Evolutionary conservation across 2,113 vertebrate species (phyloP).

Genomic region (Rhineura floridana): DNA sequence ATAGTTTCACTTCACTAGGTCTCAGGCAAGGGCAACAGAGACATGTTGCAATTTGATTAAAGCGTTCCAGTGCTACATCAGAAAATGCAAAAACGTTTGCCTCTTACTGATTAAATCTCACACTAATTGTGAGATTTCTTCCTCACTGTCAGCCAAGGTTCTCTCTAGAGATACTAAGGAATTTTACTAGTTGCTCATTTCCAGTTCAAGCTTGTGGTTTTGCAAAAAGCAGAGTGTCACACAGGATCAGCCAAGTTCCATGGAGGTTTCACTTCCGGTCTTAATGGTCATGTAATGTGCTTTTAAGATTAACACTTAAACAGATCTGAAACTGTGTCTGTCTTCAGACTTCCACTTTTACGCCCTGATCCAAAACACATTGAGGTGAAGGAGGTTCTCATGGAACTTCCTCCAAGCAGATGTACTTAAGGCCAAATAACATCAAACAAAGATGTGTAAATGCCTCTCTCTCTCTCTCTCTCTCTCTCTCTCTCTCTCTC

Average conservation of each 20-base stretch:
- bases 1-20: neutral
- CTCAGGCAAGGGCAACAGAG: neutral
- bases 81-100: neutral
- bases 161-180: neutral
- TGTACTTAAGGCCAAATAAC: neutral
- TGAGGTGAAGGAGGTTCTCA: neutral
- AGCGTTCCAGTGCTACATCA: neutral
- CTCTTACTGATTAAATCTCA: neutral
- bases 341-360: conserved; percentile 6
- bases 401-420: neutral
- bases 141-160: too few relatives aligned
- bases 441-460: neutral
- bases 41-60: neutral
- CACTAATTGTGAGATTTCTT: neutral
- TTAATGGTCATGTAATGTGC: neutral
- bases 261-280: neutral
- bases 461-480: neutral
- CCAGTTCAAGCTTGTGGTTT: neutral
- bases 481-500: too few relatives aligned
- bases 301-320: neutral
- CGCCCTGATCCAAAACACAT: neutral
- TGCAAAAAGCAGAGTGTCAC: neutral
- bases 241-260: neutral
- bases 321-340: neutral
- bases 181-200: neutral